phyloP scores from a whole-genome alignment of 2,888 invertebrate genomes.

The Xestia rhomboidea region DNA sequence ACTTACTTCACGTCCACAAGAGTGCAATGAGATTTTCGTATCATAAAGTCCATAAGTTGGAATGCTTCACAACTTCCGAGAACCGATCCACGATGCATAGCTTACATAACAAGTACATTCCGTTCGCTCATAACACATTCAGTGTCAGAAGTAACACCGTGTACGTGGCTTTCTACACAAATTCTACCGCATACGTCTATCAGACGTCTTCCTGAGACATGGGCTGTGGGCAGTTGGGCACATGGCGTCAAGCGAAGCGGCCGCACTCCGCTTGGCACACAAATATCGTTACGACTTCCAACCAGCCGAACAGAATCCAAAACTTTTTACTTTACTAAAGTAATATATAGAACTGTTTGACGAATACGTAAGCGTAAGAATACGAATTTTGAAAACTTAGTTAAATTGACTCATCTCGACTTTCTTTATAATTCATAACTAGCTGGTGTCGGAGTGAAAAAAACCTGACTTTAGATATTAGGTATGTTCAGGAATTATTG shows the following conservation, averaged over 20 bases:
- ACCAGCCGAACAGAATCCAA: conserved; percentile 44
- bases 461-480: too few relatives aligned
- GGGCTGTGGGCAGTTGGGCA: not conserved
- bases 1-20: not conserved
- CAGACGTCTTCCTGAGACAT: not conserved
- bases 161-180: conserved; percentile 4
- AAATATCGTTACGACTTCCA: conserved; percentile 50
- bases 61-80: not conserved
- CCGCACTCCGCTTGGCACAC: conserved; percentile 61
- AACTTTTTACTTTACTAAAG: conserved; percentile 25
- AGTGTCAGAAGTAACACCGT: conserved; percentile 21
- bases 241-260: not conserved
- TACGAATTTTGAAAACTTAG: not conserved
- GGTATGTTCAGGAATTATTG: not conserved
- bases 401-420: not conserved
- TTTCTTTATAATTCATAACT: not conserved
- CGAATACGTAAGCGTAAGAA: not conserved
- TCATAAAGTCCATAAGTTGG: not conserved
- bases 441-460: too few relatives aligned
- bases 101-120: conserved; percentile 7
- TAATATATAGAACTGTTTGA: conserved; percentile 42
- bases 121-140: conserved; percentile 16
- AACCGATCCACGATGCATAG: not conserved
- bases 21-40: not conserved
- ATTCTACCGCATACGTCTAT: conserved; percentile 19